These are phyloP conservation scores for Onthophagus sagittarius DNA, from an alignment of 2,888 invertebrate genomes.

Conservation along the genomic window DNA sequence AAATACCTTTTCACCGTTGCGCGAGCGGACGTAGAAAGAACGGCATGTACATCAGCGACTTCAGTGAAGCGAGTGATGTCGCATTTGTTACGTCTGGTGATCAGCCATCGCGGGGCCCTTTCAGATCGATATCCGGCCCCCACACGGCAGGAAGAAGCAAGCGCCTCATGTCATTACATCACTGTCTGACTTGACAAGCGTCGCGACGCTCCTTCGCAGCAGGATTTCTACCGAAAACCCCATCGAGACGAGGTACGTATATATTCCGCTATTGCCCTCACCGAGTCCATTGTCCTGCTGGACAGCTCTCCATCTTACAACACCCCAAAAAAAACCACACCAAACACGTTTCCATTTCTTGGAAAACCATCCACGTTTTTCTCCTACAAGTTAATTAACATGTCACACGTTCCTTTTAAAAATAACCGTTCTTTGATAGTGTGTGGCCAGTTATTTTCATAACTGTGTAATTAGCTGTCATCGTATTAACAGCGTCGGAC, in stretches of 20 bases:
- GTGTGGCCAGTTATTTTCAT: slow-evolving; percentile 20
- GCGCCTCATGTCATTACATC: background rate
- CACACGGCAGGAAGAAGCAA: background rate
- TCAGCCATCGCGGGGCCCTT: background rate
- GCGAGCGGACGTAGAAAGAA: background rate
- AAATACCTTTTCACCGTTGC: background rate
- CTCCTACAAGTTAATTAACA: background rate
- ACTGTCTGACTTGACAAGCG: background rate
- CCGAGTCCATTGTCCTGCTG: background rate
- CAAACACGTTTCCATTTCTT: background rate
- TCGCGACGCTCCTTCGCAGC: background rate
- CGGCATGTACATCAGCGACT: background rate
- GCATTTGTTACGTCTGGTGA: background rate
- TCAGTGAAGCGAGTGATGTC: background rate
- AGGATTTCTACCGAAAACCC: background rate
- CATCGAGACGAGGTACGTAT: background rate
- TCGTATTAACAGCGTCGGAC: slow-evolving; percentile 24
- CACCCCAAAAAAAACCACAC: background rate
- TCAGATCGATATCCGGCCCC: background rate
- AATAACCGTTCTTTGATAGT: background rate
- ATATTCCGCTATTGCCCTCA: background rate
- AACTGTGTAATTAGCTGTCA: slow-evolving; percentile 26
- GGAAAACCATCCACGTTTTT: background rate
- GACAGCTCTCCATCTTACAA: background rate
- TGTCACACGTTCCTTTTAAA: background rate